A percentile compares a stretch with the other conserved stretches of the same genome.
phyloP scores from a whole-genome alignment of 2,113 vertebrate genomes.

The Carassius auratus region DNA sequence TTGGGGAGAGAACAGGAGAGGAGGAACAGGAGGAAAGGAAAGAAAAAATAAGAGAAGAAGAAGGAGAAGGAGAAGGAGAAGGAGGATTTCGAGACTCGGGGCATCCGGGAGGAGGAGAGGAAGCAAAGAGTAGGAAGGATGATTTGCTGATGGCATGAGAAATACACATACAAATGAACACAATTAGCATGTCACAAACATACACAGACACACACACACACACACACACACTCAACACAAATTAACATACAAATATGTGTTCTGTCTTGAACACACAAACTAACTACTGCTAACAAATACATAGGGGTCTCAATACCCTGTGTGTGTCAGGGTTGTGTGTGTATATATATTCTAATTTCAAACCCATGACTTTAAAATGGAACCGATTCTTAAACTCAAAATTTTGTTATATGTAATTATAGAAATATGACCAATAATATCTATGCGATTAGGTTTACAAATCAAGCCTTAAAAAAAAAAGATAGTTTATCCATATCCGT shows the following conservation, averaged over 20 bases:
- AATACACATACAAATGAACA: slow-evolving; percentile 3
- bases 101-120: slow-evolving; percentile 7
- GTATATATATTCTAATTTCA: too few species aligned
- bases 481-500: too few species aligned
- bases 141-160: not conserved
- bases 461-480: too few species aligned
- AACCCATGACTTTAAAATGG: too few species aligned
- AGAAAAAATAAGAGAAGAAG: not conserved
- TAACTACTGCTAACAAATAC: not conserved
- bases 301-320: not conserved
- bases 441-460: too few species aligned
- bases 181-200: slow-evolving; percentile 13
- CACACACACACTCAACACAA: not conserved
- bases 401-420: too few species aligned
- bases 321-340: not conserved
- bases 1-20: not conserved
- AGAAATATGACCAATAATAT: too few species aligned
- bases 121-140: not conserved
- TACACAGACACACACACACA: too few species aligned
- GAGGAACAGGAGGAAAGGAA: slow-evolving; percentile 4
- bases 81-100: not conserved
- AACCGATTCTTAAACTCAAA: too few species aligned
- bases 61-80: not conserved
- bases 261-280: not conserved
- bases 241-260: slow-evolving; percentile 17